Evolutionary conservation across 1,140 invertebrate species (phyloP).

Genomic region (Cataglyphis hispanica): DNA sequence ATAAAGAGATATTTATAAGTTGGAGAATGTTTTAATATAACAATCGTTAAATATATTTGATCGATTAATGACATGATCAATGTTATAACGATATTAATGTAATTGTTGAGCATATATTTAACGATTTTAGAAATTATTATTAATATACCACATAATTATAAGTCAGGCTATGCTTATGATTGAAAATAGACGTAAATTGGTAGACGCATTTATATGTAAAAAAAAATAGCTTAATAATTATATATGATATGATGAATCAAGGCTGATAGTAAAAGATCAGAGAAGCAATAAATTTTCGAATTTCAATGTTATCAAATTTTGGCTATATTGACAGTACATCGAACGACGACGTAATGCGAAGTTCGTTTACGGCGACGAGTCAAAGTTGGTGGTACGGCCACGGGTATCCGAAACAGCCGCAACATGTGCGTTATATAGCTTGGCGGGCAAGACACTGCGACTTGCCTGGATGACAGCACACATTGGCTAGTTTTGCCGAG

Average conservation of each 20-base stretch:
- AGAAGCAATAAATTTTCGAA: not conserved
- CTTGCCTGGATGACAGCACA: conserved; percentile 37
- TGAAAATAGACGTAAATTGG: not conserved
- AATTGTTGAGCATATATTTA: not conserved
- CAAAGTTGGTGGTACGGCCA: conserved; percentile 27
- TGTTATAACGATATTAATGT: not conserved
- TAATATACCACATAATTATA: not conserved
- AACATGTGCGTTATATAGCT: conserved; percentile 61
- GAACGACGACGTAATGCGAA: conserved; percentile 18
- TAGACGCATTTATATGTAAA: not conserved
- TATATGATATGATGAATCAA: not conserved
- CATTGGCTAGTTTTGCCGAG: conserved; percentile 61
- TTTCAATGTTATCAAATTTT: not conserved
- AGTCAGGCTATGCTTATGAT: not conserved
- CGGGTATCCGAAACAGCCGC: conserved; percentile 15
- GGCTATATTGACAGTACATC: not conserved
- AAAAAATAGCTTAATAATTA: not conserved
- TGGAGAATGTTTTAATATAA: not conserved
- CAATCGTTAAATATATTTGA: not conserved
- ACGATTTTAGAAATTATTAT: not conserved
- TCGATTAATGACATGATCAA: not conserved
- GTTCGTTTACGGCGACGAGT: conserved; percentile 40
- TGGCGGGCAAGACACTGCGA: conserved; percentile 37
- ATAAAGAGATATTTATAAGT: not conserved
- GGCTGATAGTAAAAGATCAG: not conserved